These are phyloP conservation scores for Oegoconia quadripuncta DNA, from an alignment of 2,888 invertebrate species.

Conservation along the genomic window DNA sequence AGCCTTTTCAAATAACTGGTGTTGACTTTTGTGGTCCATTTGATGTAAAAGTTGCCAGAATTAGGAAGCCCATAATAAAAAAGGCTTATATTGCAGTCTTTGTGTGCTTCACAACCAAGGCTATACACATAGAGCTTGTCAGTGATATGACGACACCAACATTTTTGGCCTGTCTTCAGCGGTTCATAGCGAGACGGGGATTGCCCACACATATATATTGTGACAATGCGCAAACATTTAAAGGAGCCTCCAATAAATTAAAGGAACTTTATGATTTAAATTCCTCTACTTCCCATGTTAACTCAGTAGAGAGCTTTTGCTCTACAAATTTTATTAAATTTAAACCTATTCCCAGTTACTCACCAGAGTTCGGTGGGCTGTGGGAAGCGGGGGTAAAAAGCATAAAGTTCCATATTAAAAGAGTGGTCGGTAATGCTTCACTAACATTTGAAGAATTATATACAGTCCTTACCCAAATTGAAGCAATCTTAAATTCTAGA, in stretches of 20 bases:
- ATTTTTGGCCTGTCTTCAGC: slow-evolving; percentile 9
- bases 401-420: no score
- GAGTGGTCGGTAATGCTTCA: not conserved
- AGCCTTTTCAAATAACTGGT: not conserved
- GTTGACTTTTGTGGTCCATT: slow-evolving; percentile 6
- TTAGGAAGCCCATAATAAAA: not conserved
- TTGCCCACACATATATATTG: slow-evolving; percentile 3
- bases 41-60: not conserved
- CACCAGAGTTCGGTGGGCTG: slow-evolving; percentile 16
- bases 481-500: slow-evolving; percentile 29
- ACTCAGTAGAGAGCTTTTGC: not conserved
- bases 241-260: not conserved
- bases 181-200: slow-evolving; percentile 12
- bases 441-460: slow-evolving; percentile 15
- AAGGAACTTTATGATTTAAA: not conserved
- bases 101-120: slow-evolving; percentile 6
- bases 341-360: slow-evolving; percentile 13
- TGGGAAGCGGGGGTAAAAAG: no score
- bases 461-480: slow-evolving; percentile 17
- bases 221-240: slow-evolving; percentile 11
- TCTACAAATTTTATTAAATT: slow-evolving; percentile 2
- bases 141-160: slow-evolving; percentile 7
- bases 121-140: slow-evolving; percentile 14
- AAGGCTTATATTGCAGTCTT: slow-evolving; percentile 2
- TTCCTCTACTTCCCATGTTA: slow-evolving; percentile 3